Evolutionary conservation across 2,113 vertebrate genomes (phyloP).

Genomic region (Varanus salvator): DNA sequence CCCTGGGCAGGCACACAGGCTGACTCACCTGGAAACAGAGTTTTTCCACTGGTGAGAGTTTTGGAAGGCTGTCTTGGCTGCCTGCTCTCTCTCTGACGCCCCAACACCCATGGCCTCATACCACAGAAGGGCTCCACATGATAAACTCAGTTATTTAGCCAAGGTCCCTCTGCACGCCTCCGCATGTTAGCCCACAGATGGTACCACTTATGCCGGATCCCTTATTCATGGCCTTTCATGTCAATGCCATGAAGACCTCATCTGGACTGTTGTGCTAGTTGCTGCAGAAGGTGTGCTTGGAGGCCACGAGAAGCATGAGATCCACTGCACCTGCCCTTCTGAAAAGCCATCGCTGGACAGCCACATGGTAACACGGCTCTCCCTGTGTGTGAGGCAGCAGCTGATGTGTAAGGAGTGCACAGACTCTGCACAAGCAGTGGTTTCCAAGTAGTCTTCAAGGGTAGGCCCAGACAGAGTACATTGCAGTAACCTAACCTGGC

Average conservation of each 20-base stretch:
- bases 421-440: too few species aligned
- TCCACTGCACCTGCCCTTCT: background rate
- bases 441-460: too few species aligned
- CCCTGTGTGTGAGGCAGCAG: background rate
- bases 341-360: background rate
- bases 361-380: accelerated
- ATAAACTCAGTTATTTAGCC: accelerated
- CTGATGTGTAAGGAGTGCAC: too few species aligned
- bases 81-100: too few species aligned
- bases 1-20: too few species aligned
- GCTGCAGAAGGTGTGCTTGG: accelerated
- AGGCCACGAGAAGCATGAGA: accelerated
- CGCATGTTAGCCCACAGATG: background rate
- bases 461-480: too few species aligned
- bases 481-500: too few species aligned
- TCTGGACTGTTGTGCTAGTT: background rate
- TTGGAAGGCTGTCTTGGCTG: too few species aligned
- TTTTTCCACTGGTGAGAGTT: too few species aligned
- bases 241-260: accelerated
- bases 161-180: accelerated
- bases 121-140: too few species aligned
- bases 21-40: too few species aligned
- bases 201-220: background rate
- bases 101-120: too few species aligned
- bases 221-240: accelerated